These are phyloP conservation scores for Agrochola litura DNA, from an alignment of 2,888 invertebrate genomes.

Conservation along the genomic window DNA sequence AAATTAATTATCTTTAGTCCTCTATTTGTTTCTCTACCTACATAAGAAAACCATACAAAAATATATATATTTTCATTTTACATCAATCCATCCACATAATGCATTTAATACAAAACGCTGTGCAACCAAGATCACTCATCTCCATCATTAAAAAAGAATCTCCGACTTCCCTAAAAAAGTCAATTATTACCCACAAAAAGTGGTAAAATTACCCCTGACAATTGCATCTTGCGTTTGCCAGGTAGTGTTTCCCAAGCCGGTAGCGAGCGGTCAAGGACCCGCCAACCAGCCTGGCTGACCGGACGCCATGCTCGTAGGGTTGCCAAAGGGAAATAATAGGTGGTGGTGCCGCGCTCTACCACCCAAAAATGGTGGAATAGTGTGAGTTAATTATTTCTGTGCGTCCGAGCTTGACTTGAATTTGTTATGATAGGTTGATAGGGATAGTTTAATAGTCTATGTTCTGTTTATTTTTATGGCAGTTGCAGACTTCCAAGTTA, in stretches of 20 bases:
- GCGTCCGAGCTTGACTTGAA: constrained; percentile 55
- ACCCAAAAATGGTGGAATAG: constrained; percentile 55
- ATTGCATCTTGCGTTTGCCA: constrained; percentile 29
- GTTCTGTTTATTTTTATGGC: not conserved
- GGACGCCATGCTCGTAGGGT: constrained; percentile 79
- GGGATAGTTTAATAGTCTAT: not conserved
- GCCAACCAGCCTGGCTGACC: constrained; percentile 81
- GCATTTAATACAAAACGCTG: not conserved
- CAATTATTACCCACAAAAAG: constrained; percentile 17
- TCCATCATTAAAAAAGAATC: not conserved
- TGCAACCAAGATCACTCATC: too few species aligned
- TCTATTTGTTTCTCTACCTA: too few species aligned
- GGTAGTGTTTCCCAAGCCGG: constrained; percentile 63
- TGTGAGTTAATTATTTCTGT: constrained; percentile 60
- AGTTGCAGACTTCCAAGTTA: not conserved
- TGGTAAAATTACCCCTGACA: constrained; percentile 37
- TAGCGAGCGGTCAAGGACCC: constrained; percentile 81
- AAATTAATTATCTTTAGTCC: not conserved
- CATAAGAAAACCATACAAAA: not conserved
- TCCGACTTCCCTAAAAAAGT: not conserved
- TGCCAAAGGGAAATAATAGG: constrained; percentile 76
- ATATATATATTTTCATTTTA: not conserved
- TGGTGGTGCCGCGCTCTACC: constrained; percentile 67
- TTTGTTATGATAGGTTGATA: constrained; percentile 7
- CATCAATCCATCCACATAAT: not conserved